These are phyloP conservation scores for Smithornis capensis DNA, from an alignment of 2,113 vertebrate species.

Conservation along the genomic window DNA sequence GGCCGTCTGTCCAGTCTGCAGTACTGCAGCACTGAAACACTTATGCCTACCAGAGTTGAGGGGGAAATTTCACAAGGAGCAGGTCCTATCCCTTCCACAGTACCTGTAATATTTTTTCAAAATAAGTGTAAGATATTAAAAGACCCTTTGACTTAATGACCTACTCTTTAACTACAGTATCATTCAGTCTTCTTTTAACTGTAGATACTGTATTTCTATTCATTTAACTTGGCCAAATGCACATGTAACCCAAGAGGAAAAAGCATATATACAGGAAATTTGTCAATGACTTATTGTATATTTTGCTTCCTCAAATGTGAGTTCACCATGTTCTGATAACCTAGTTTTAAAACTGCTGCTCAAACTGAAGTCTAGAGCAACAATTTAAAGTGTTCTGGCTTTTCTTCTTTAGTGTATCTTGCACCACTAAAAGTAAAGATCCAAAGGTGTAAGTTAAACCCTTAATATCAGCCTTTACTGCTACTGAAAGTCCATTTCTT, in stretches of 20 bases:
- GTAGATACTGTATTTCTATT: not conserved
- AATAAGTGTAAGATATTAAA: not conserved
- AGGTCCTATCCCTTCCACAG: not conserved
- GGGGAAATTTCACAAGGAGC: not conserved
- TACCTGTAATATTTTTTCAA: not conserved
- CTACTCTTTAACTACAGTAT: not conserved
- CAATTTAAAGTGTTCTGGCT: not conserved
- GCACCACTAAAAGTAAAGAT: not conserved
- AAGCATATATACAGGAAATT: not conserved
- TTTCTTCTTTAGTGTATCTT: not conserved
- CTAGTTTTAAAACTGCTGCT: not conserved
- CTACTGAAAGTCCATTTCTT: not conserved
- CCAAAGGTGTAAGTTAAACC: not conserved
- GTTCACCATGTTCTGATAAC: not conserved
- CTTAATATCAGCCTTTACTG: not conserved
- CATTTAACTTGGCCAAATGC: not conserved
- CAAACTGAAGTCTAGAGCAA: not conserved
- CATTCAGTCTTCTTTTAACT: not conserved
- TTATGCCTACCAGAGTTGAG: not conserved
- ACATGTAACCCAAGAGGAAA: not conserved
- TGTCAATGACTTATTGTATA: not conserved
- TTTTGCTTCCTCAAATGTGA: not conserved
- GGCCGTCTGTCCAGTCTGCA: not conserved
- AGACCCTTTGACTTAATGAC: not conserved
- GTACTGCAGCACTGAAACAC: not conserved